These are phyloP conservation scores for Phoxinus phoxinus DNA, from an alignment of 2,113 vertebrate species.

Conservation along the genomic window DNA sequence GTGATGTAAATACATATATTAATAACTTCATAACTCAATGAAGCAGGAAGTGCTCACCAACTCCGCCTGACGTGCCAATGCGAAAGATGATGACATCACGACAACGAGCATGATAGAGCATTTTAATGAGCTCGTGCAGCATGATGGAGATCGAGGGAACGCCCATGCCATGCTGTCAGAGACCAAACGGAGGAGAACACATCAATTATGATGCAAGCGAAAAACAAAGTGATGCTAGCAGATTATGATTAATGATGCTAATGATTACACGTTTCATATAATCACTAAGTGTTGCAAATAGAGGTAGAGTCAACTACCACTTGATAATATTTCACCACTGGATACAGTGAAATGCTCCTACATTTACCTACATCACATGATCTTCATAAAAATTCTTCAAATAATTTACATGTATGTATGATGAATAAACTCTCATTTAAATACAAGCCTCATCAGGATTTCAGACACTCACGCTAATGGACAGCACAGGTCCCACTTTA, in stretches of 20 bases:
- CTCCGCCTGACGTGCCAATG: constrained; percentile 86
- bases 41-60: constrained; percentile 72
- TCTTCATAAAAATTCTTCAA: not conserved
- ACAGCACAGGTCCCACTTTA: constrained; percentile 85
- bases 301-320: no score
- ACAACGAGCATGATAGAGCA: constrained; percentile 84
- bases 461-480: constrained; percentile 79
- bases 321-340: no score
- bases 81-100: constrained; percentile 82
- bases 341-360: no score
- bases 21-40: not conserved
- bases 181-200: constrained; percentile 8
- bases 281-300: not conserved
- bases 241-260: not conserved
- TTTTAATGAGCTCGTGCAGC: constrained; percentile 91
- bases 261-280: not conserved
- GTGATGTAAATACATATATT: no score
- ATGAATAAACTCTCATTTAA: not conserved
- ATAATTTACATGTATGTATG: not conserved
- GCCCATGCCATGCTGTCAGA: constrained; percentile 84
- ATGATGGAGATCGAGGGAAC: constrained; percentile 89
- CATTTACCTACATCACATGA: not conserved
- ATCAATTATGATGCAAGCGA: not conserved
- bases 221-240: not conserved
- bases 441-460: not conserved